These are phyloP conservation scores for Pangasianodon hypophthalmus DNA, from an alignment of 2,113 vertebrate genomes.

Conservation along the genomic window DNA sequence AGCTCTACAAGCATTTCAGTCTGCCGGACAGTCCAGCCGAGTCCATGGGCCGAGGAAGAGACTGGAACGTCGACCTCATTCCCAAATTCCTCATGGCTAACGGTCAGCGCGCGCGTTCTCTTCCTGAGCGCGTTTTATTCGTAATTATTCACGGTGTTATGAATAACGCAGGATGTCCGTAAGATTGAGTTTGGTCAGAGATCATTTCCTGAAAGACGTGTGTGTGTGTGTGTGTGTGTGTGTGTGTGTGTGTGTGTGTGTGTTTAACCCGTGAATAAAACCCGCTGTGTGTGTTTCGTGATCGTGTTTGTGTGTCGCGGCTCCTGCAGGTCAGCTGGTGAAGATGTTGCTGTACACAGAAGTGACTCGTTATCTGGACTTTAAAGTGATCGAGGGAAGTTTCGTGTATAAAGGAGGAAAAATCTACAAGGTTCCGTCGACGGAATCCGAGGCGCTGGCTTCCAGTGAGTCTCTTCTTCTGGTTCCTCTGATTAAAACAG, in stretches of 20 bases:
- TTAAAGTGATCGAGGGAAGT: conserved; percentile 90
- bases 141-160: not conserved
- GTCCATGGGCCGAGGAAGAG: conserved; percentile 85
- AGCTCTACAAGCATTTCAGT: conserved; percentile 87
- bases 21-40: conserved; percentile 80
- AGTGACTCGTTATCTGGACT: conserved; percentile 89
- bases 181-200: not conserved
- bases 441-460: conserved; percentile 86
- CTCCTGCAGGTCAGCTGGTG: conserved; percentile 82
- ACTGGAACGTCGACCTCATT: conserved; percentile 92
- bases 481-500: not conserved
- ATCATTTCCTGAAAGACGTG: too few relatives aligned
- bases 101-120: conserved; percentile 67
- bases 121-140: not conserved
- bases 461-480: conserved; percentile 78
- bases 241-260: not conserved
- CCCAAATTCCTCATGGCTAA: conserved; percentile 95
- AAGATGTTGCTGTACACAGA: conserved; percentile 92
- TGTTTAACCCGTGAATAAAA: not conserved
- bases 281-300: not conserved
- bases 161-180: not conserved
- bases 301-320: not conserved
- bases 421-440: conserved; percentile 90
- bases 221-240: not conserved
- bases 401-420: conserved; percentile 90